phyloP scores from a whole-genome alignment of 2,888 invertebrate species.

The Tanytarsus gracilentus region DNA sequence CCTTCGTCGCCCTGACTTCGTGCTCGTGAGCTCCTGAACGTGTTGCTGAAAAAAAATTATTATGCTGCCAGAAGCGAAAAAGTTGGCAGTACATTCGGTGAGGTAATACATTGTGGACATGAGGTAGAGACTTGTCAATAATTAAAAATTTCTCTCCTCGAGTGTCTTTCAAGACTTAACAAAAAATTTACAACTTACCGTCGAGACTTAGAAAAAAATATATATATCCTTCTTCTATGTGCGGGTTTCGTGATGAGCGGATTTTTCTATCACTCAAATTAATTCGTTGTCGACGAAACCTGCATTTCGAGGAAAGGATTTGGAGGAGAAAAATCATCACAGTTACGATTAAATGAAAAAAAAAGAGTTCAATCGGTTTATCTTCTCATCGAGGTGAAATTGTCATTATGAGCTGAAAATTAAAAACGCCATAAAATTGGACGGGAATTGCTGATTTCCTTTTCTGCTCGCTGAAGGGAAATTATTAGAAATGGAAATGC shows the following conservation, averaged over 20 bases:
- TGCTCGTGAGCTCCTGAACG: neutral
- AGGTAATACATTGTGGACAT: conserved; percentile 12
- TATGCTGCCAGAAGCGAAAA: conserved; percentile 3
- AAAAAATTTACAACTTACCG: no score
- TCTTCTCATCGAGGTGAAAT: neutral
- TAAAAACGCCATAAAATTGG: no score
- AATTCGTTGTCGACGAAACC: conserved; percentile 98
- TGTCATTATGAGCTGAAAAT: no score
- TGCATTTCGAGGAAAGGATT: conserved; percentile 64
- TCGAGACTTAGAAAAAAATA: no score
- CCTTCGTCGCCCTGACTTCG: neutral
- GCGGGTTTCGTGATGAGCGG: conserved; percentile 82
- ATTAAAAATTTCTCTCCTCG: neutral
- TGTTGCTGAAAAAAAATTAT: conserved; percentile 1
- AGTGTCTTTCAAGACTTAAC: neutral
- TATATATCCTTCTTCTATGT: no score
- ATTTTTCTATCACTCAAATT: conserved; percentile 54
- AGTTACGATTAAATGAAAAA: neutral
- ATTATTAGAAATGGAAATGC: no score
- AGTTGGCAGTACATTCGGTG: conserved; percentile 1
- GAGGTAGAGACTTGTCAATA: neutral
- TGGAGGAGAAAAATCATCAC: conserved; percentile 34
- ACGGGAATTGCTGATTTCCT: no score
- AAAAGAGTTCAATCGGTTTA: neutral
- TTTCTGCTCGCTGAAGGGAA: no score